phyloP scores from a whole-genome alignment of 2,888 invertebrate species.

The Girardia tigrina region DNA sequence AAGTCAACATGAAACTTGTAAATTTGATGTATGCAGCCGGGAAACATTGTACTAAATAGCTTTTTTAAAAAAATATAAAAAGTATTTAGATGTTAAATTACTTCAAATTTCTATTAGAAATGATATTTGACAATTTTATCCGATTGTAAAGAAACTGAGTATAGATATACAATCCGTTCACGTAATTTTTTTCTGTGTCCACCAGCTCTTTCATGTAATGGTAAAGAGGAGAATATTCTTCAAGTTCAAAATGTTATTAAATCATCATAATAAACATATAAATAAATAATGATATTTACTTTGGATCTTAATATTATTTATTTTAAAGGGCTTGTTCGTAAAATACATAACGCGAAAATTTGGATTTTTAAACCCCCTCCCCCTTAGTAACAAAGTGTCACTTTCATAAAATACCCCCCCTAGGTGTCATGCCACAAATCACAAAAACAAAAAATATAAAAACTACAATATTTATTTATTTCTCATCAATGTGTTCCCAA shows the following conservation, averaged over 20 bases:
- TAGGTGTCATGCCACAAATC: too few relatives aligned
- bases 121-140: not conserved
- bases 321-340: too few relatives aligned
- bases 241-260: not conserved
- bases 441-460: too few relatives aligned
- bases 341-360: too few relatives aligned
- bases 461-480: too few relatives aligned
- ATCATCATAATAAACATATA: not conserved
- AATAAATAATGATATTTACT: not conserved
- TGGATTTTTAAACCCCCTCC: too few relatives aligned
- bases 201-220: not conserved
- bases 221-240: not conserved
- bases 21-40: not conserved
- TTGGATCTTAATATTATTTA: not conserved
- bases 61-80: not conserved
- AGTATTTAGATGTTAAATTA: not conserved
- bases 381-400: too few relatives aligned
- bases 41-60: not conserved
- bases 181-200: constrained; percentile 4
- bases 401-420: too few relatives aligned
- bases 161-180: not conserved
- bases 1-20: not conserved
- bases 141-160: not conserved
- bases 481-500: too few relatives aligned
- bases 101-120: not conserved